These are phyloP conservation scores for Macrosiphum euphorbiae DNA, from an alignment of 2,888 invertebrate genomes.

Conservation along the genomic window DNA sequence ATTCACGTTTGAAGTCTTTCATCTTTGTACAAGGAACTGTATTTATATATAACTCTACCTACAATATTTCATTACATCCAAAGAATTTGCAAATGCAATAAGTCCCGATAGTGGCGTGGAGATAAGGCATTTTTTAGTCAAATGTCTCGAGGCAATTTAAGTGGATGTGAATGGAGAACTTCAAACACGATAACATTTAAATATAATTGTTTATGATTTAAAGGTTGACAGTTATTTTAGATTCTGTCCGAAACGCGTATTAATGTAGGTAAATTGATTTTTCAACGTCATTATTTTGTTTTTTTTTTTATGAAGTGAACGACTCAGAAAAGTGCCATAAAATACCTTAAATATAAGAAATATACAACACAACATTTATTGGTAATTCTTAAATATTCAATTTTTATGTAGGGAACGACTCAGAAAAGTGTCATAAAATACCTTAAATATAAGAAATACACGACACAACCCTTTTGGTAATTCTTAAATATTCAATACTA, in stretches of 20 bases:
- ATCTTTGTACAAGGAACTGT: background rate
- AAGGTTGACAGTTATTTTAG: conserved; percentile 12
- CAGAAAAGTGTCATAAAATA: background rate
- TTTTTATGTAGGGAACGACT: background rate
- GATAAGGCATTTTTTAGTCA: background rate
- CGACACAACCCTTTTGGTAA: background rate
- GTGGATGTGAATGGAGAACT: background rate
- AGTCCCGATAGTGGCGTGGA: background rate
- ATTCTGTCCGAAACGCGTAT: background rate
- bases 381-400: background rate
- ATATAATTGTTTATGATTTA: conserved; percentile 2
- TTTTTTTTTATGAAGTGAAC: background rate
- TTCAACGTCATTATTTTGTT: background rate
- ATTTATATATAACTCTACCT: background rate
- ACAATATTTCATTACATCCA: background rate
- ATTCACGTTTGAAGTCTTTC: background rate
- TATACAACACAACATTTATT: background rate
- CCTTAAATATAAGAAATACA: background rate
- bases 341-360: background rate
- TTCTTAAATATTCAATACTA: background rate
- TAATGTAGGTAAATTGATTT: background rate
- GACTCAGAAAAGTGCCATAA: background rate
- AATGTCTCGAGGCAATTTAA: background rate
- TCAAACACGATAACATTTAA: conserved; percentile 2
- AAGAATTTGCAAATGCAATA: background rate